Percentiles rank a stretch among this genome's conserved stretches.
phyloP scores from a whole-genome alignment of 2,888 invertebrate genomes.

The Papilio elwesi region DNA sequence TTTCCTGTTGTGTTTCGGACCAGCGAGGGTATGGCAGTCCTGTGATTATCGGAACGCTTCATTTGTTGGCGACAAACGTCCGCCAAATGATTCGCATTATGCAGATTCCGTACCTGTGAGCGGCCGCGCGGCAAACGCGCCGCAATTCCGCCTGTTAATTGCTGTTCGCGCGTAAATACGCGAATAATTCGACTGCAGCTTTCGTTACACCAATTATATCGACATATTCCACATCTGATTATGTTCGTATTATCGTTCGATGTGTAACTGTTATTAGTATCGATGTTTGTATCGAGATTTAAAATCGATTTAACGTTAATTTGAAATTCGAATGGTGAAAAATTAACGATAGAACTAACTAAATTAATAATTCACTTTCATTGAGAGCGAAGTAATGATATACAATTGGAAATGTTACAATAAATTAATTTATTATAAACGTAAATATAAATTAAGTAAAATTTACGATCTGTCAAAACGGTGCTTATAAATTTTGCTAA shows the following conservation, averaged over 20 bases:
- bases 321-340: slow-evolving; percentile 55
- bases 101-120: slow-evolving; percentile 68
- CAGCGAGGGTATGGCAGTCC: slow-evolving; percentile 7
- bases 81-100: slow-evolving; percentile 75
- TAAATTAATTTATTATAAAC: neutral
- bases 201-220: slow-evolving; percentile 54
- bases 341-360: slow-evolving; percentile 1
- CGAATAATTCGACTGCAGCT: slow-evolving; percentile 56
- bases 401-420: neutral
- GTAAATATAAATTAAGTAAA: slow-evolving; percentile 2
- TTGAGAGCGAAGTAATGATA: neutral
- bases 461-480: slow-evolving; percentile 26
- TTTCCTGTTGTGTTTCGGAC: neutral
- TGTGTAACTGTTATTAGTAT: slow-evolving; percentile 59
- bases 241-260: slow-evolving; percentile 38
- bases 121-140: slow-evolving; percentile 55
- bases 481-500: slow-evolving; percentile 19
- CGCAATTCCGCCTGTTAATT: slow-evolving; percentile 62
- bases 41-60: slow-evolving; percentile 58
- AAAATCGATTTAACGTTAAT: slow-evolving; percentile 62
- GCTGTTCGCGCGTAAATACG: slow-evolving; percentile 57
- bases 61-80: slow-evolving; percentile 75
- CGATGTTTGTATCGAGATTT: slow-evolving; percentile 73
- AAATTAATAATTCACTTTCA: neutral
- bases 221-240: slow-evolving; percentile 46